Evolutionary conservation across 2,797 vertebrate genomes (phyloP), one percentile per base, ranked within the genome.

Genomic region (Sebastes kiyomatsui): DNA sequence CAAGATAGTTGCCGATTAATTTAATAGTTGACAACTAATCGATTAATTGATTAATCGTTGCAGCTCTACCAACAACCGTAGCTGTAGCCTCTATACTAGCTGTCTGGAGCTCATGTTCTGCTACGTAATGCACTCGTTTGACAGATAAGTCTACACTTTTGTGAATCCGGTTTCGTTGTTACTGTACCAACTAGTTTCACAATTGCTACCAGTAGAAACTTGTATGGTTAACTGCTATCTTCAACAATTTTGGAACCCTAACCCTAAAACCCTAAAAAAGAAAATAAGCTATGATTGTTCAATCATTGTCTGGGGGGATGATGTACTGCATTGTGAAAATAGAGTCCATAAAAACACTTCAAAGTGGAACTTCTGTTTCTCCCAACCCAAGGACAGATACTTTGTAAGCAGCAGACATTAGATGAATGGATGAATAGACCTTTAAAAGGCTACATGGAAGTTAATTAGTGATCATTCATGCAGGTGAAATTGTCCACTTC

Each of bases 401-500:
- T 65, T 72, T 52, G 56, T 61, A 30, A 78, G 58, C 67, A 42
- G 23, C 46, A 64, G 74, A 81, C 84, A 72, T 77, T 33, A 52
- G 72, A 72, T 66, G 75, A 66, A 76, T 25, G 27, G 70, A 78
- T 79, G 62, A 77, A 80, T 9, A 25, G 62, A 74, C 68, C 55
- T n/a, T 76, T 85, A 78, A 73, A 74, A 61, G 38, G 52, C 56
- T 20, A 59, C 84, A 77, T 78, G 72, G n/a, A 81, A 74, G 73
- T 85, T 84, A 80, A 91, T 92, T 75, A 86, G 81, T n/a, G 85
- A 75, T 81, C 80, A 76, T 22, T 88, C 85, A 82, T 33, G 76
- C 78, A 73, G 75, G 67, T 85, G 73, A 70, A 76, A 86, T 60
- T 35, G 77, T 2, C 55, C 46, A 11, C 59, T 62, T 77, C n/a